Base-by-base conservation (phyloP, 2,797 vertebrate species). In the Scomberomorus guttatus region DNA sequence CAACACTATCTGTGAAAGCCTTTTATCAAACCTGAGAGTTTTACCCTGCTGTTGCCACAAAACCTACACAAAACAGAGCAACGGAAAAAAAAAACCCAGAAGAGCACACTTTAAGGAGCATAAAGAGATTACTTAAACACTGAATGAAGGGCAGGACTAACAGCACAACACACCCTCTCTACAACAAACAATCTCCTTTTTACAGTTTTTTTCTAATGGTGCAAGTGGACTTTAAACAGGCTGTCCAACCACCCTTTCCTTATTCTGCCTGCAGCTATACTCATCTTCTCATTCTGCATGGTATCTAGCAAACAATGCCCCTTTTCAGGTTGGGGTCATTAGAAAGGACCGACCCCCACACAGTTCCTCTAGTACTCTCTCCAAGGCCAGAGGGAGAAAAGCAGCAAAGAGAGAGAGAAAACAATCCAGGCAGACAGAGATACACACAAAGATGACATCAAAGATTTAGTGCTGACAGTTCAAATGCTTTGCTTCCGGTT, bases 291-390 rank as follows among this genome's bases (percentile, higher is more conserved):
- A 73, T 79, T 81, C 76, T 59, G 79, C 57, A 79, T 62, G 57
- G 48, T 32, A 68, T 71, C 59, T 25, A 65, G 57, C 60, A 90
- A 89, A 92, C 90, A 93, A 91, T 81, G 84, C 15, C 46, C 81
- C 80, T 80, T 87, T 92, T 92, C 83, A 89, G 48, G 60, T 24
- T 18, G 13, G 50, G 65, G 61, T 66, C n/a, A 18, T 42, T 79
- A 50, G 69, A 77, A 60, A 54, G 54, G 67, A 79, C 63, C 0
- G 50, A 85, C 67, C 75, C 62, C 65, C 58, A 57, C 46, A 15
- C 72, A 62, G 79, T 81, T 79, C 6, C 29, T 71, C 71, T 74
- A 57, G 62, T 67, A 75, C 52, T 62, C 42, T 77, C 51, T 63
- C 55, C 25, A 37, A 59, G 57, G 37, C 75, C 24, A 74, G 46